Evolutionary conservation across 2,797 vertebrate genomes (phyloP).

Genomic region (Nyctalus aviator): DNA sequence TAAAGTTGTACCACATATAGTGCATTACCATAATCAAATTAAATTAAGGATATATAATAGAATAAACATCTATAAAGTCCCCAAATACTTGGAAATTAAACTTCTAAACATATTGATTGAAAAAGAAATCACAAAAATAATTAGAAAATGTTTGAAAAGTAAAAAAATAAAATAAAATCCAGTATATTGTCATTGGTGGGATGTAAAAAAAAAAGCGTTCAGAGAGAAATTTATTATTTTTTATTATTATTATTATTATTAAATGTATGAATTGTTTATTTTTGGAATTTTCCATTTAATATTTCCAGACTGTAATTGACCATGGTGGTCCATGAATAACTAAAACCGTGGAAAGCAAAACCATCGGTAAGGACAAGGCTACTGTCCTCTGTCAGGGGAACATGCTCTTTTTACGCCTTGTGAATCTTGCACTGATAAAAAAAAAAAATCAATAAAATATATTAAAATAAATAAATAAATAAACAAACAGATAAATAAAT

Average conservation of each 20-base stretch:
- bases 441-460: too few relatives aligned
- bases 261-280: neutral
- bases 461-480: too few relatives aligned
- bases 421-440: neutral
- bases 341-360: neutral
- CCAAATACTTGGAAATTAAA: conserved; percentile 44
- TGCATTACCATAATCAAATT: conserved; percentile 13
- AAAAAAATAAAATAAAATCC: neutral
- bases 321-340: neutral
- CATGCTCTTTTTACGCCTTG: neutral
- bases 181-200: neutral
- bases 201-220: neutral
- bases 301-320: neutral
- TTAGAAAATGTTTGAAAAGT: neutral
- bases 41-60: neutral
- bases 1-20: neutral
- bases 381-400: neutral
- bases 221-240: neutral
- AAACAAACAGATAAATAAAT: too few relatives aligned
- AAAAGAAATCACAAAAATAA: neutral
- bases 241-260: neutral
- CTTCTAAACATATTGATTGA: neutral
- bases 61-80: neutral
- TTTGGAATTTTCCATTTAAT: neutral
- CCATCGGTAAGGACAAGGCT: neutral